Evolutionary conservation across 2,797 vertebrate genomes (phyloP).

Genomic region (Otolemur crassicaudatus): DNA sequence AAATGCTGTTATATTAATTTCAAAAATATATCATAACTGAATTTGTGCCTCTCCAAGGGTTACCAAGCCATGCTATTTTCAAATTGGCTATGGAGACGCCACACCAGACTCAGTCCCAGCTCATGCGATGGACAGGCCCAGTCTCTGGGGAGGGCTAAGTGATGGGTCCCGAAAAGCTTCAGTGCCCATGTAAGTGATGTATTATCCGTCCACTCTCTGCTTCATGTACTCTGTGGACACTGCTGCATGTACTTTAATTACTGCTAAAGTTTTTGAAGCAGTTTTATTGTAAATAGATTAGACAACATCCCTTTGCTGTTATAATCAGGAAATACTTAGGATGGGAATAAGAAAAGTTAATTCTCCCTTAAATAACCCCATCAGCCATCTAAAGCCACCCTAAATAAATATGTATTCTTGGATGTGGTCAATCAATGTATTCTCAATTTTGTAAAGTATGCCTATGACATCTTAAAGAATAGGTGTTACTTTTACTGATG

Average conservation of each 20-base stretch:
- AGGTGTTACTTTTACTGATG: conserved; percentile 4
- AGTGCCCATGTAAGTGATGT: neutral
- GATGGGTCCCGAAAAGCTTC: neutral
- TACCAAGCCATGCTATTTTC: neutral
- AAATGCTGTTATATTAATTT: neutral
- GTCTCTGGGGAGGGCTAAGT: neutral
- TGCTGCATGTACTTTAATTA: neutral
- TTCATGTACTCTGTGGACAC: neutral
- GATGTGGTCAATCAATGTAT: neutral
- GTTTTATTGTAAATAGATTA: neutral
- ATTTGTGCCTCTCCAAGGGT: neutral
- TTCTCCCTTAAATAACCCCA: neutral
- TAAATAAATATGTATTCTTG: neutral
- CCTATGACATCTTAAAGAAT: neutral
- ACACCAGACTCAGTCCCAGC: neutral
- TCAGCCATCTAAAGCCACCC: neutral
- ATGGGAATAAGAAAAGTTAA: neutral
- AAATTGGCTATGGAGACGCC: neutral
- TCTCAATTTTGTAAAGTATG: conserved; percentile 30
- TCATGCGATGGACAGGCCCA: neutral
- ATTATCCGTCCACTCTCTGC: neutral
- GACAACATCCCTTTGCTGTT: neutral
- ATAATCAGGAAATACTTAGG: neutral
- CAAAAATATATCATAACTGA: neutral
- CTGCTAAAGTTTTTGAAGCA: conserved; percentile 12